phyloP scores from a whole-genome alignment of 2,888 invertebrate genomes.

The Thysanoteuthis rhombus region DNA sequence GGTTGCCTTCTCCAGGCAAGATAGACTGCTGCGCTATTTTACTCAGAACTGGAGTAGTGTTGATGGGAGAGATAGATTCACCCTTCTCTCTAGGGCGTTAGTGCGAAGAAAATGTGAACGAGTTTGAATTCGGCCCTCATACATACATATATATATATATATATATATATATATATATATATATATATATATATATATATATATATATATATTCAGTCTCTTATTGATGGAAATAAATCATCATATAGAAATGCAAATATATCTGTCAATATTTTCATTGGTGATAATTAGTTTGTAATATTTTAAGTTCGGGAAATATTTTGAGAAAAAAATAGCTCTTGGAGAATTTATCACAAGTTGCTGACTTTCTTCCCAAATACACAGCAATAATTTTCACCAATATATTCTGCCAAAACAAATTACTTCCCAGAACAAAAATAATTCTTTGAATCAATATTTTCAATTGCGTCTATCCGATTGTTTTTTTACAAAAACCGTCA shows the following conservation, averaged over 20 bases:
- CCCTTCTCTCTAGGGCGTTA: too few species aligned
- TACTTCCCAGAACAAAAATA: neutral
- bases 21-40: too few species aligned
- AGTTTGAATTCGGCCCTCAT: too few species aligned
- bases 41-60: too few species aligned
- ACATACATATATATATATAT: too few species aligned
- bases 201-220: neutral
- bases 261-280: neutral
- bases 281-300: neutral
- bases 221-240: neutral
- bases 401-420: neutral
- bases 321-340: neutral
- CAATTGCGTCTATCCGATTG: neutral
- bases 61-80: too few species aligned
- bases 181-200: too few species aligned
- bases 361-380: neutral
- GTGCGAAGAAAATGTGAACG: too few species aligned
- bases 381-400: neutral
- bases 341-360: neutral
- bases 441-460: neutral
- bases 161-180: too few species aligned
- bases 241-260: neutral
- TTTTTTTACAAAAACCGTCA: neutral
- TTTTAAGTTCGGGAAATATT: neutral
- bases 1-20: too few species aligned